Evolutionary conservation across 2,113 vertebrate species (phyloP).

Genomic region (Onychostoma macrolepis): DNA sequence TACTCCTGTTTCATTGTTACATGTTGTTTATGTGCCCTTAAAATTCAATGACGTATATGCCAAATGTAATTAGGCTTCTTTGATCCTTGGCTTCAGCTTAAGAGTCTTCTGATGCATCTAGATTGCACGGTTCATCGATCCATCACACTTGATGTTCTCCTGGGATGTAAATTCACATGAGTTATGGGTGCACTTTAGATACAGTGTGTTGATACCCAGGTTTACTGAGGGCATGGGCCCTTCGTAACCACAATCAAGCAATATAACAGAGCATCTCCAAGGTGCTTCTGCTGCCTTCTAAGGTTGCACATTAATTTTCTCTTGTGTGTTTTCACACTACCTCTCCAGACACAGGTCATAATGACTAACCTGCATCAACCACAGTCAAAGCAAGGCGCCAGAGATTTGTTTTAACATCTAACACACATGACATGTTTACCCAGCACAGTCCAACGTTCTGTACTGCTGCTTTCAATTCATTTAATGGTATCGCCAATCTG

Average conservation of each 20-base stretch:
- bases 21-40: not conserved
- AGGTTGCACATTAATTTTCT: slow-evolving; percentile 55
- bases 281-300: slow-evolving; percentile 63
- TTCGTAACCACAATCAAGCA: slow-evolving; percentile 49
- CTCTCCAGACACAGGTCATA: slow-evolving; percentile 44
- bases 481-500: slow-evolving; percentile 56
- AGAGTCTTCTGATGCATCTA: slow-evolving; percentile 3
- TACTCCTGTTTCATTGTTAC: not conserved
- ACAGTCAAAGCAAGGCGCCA: slow-evolving; percentile 47
- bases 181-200: not conserved
- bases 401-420: slow-evolving; percentile 46
- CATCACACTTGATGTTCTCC: slow-evolving; percentile 6
- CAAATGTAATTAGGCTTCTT: not conserved
- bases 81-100: not conserved
- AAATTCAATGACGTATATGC: not conserved
- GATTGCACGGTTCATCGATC: not conserved
- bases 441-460: slow-evolving; percentile 20
- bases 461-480: slow-evolving; percentile 51
- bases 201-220: not conserved
- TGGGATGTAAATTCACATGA: not conserved
- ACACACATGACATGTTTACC: slow-evolving; percentile 62
- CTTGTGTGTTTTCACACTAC: slow-evolving; percentile 46
- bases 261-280: slow-evolving; percentile 50
- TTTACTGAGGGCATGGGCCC: not conserved
- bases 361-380: slow-evolving; percentile 56